These are phyloP conservation scores for Elaeidobius kamerunicus DNA, from an alignment of 2,888 invertebrate genomes.

Conservation along the genomic window DNA sequence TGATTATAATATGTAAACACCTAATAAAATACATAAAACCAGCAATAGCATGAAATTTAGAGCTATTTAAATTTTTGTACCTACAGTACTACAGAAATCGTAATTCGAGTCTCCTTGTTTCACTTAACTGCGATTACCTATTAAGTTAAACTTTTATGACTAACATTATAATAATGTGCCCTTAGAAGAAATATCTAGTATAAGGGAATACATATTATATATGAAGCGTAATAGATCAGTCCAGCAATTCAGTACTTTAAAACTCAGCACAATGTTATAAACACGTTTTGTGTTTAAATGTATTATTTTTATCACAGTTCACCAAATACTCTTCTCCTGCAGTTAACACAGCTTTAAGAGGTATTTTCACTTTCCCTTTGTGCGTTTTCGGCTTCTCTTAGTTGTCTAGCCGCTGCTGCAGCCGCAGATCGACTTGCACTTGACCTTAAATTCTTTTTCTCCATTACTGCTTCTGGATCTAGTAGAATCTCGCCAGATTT, in stretches of 20 bases:
- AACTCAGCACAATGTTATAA: conserved; percentile 18
- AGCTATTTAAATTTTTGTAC: conserved; percentile 7
- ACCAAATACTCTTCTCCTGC: conserved; percentile 43
- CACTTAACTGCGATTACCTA: conserved; percentile 11
- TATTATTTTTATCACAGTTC: conserved; percentile 47
- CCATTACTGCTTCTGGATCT: conserved; percentile 57
- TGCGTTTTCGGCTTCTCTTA: conserved; percentile 48
- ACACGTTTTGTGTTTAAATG: conserved; percentile 19
- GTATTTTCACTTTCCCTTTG: conserved; percentile 43
- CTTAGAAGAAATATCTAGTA: conserved; percentile 19
- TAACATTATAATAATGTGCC: conserved; percentile 16
- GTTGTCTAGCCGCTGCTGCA: conserved; percentile 54
- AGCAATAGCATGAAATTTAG: background rate
- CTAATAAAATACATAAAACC: conserved; percentile 15
- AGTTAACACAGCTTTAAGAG: conserved; percentile 33
- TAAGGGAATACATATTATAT: conserved; percentile 35
- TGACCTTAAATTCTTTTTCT: conserved; percentile 62
- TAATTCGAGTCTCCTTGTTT: conserved; percentile 20
- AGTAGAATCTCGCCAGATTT: conserved; percentile 52
- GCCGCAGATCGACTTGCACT: conserved; percentile 70
- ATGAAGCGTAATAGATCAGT: conserved; percentile 43
- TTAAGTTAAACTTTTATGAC: conserved; percentile 9
- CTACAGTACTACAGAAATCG: conserved; percentile 16
- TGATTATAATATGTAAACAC: conserved; percentile 35
- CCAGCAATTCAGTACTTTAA: conserved; percentile 22